phyloP scores from a whole-genome alignment of 2,113 vertebrate species.

The Brienomyrus brachyistius region DNA sequence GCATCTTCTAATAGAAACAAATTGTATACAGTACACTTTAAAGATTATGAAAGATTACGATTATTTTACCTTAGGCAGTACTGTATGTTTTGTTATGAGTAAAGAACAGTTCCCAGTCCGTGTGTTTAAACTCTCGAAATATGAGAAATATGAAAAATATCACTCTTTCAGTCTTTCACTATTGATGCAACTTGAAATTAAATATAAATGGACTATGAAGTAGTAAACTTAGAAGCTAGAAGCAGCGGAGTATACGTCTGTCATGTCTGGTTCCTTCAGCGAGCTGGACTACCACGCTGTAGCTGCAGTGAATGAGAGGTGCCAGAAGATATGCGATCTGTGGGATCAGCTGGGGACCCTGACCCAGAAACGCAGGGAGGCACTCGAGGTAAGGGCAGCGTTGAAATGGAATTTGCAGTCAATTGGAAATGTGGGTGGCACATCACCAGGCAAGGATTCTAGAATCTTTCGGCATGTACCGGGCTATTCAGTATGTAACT shows the following conservation, averaged over 20 bases:
- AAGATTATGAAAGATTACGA: not conserved
- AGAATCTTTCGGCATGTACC: conserved; percentile 29
- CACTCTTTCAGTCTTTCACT: not conserved
- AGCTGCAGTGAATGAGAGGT: conserved; percentile 83
- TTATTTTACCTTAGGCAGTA: not conserved
- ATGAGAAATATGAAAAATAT: not conserved
- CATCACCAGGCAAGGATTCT: conserved; percentile 38
- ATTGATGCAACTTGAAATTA: not conserved
- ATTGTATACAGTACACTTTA: not conserved
- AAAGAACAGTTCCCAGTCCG: not conserved
- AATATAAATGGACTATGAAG: not conserved
- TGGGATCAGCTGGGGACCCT: conserved; percentile 93
- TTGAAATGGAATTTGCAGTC: conserved; percentile 13
- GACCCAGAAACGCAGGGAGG: conserved; percentile 91
- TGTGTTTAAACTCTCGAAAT: not conserved
- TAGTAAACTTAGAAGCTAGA: not conserved
- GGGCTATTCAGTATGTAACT: not conserved
- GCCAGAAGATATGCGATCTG: conserved; percentile 94
- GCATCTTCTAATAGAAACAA: not conserved
- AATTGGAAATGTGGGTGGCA: conserved; percentile 30
- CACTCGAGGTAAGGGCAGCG: conserved; percentile 72
- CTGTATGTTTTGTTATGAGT: not conserved
- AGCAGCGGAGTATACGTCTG: not conserved
- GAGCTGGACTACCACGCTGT: conserved; percentile 94
- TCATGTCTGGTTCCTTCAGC: conserved; percentile 36